A percentile compares a stretch with the other conserved stretches of the same genome.
Evolutionary conservation across 2,888 invertebrate species (phyloP).

Genomic region (Lycophotia porphyrea): DNA sequence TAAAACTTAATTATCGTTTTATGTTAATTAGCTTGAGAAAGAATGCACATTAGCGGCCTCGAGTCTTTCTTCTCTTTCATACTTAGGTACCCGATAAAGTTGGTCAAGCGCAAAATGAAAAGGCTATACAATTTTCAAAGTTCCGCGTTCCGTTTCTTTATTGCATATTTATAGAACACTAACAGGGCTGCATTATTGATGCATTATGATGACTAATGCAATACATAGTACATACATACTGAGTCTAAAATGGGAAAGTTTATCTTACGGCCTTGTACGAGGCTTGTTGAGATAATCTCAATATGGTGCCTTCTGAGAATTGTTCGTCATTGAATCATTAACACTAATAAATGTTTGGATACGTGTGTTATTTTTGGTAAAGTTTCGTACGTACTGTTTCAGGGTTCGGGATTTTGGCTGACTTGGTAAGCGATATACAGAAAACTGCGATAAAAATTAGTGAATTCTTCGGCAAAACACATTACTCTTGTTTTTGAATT

Average conservation of each 20-base stretch:
- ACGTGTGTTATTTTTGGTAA: neutral
- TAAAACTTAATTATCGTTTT: neutral
- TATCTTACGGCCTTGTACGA: conserved; percentile 54
- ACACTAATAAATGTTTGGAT: conserved; percentile 23
- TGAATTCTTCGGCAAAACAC: neutral
- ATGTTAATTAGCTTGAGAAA: neutral
- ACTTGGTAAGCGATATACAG: neutral
- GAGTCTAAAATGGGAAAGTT: conserved; percentile 55
- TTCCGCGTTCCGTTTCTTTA: conserved; percentile 45
- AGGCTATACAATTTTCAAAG: conserved; percentile 42
- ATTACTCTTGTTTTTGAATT: neutral
- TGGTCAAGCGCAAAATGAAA: conserved; percentile 48
- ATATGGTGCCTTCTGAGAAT: conserved; percentile 47
- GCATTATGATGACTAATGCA: conserved; percentile 58
- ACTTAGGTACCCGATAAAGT: conserved; percentile 28
- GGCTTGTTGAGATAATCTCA: conserved; percentile 51
- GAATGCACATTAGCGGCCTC: neutral
- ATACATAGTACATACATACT: neutral
- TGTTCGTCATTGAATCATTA: conserved; percentile 54
- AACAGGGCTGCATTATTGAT: conserved; percentile 48
- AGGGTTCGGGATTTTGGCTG: neutral
- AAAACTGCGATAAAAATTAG: neutral
- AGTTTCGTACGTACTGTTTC: conserved; percentile 1
- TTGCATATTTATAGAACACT: conserved; percentile 41
- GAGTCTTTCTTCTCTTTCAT: neutral